Evolutionary conservation across 2,797 vertebrate species (phyloP).

Genomic region (Rhynchotus rufescens): DNA sequence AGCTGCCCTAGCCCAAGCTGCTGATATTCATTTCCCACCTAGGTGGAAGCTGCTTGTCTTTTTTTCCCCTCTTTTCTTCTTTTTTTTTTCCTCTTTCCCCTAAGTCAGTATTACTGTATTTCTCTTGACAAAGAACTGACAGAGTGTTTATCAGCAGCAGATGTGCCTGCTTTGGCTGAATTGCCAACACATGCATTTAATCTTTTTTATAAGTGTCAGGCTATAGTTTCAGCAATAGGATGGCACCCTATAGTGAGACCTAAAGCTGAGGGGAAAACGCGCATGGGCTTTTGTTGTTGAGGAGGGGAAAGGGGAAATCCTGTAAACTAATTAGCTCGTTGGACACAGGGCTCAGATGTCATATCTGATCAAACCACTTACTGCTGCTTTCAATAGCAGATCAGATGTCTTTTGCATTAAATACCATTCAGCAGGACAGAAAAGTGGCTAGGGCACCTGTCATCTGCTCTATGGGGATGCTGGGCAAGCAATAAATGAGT

Average conservation of each 20-base stretch:
- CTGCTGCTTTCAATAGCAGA: slow-evolving; percentile 15
- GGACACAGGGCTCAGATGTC: slow-evolving; percentile 47
- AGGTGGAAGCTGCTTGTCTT: neutral
- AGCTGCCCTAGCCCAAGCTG: neutral
- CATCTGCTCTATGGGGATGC: neutral
- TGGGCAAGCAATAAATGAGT: neutral
- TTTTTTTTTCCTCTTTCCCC: neutral
- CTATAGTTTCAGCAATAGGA: neutral
- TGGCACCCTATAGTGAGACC: neutral
- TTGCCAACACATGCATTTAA: neutral
- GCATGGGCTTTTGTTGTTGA: neutral
- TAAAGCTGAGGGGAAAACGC: neutral
- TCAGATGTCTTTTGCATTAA: slow-evolving; percentile 17
- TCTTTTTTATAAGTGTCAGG: neutral
- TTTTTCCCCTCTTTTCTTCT: neutral
- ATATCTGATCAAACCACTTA: slow-evolving; percentile 46
- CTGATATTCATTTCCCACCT: neutral
- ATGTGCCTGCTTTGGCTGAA: neutral
- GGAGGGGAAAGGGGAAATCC: neutral
- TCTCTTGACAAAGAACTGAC: slow-evolving; percentile 7
- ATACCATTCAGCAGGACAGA: neutral
- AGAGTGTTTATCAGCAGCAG: neutral
- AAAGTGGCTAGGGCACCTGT: neutral
- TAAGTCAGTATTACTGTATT: neutral
- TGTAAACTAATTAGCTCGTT: slow-evolving; percentile 53